phyloP scores from a whole-genome alignment of 1,140 invertebrate genomes.

The Teleogryllus occipitalis region DNA sequence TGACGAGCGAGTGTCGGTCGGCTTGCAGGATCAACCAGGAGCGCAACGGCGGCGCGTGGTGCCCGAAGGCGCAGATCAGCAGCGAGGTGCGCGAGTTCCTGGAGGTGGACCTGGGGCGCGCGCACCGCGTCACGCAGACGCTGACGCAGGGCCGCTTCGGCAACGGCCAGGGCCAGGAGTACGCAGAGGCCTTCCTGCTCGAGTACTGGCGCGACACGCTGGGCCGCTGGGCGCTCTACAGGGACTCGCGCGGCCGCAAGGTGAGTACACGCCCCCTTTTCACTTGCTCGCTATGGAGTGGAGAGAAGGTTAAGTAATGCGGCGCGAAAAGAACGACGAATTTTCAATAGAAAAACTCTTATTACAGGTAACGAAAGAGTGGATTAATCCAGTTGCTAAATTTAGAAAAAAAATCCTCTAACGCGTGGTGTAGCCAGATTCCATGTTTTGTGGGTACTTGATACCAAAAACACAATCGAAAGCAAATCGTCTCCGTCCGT shows the following conservation, averaged over 20 bases:
- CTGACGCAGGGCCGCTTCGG: constrained; percentile 90
- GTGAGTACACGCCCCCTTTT: constrained; percentile 36
- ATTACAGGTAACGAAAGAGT: too few species aligned
- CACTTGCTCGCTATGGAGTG: too few species aligned
- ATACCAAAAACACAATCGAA: too few species aligned
- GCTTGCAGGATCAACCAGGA: constrained; percentile 71
- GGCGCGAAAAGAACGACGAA: too few species aligned
- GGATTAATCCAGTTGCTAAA: too few species aligned
- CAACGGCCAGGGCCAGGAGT: constrained; percentile 88
- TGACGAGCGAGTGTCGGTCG: too few species aligned
- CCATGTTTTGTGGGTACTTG: too few species aligned
- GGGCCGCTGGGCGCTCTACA: constrained; percentile 68
- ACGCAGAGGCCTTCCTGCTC: constrained; percentile 70
- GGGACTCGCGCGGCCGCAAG: constrained; percentile 61
- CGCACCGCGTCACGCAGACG: constrained; percentile 75
- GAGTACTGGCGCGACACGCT: constrained; percentile 72
- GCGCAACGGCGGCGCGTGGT: constrained; percentile 88
- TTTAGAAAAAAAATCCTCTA: too few species aligned
- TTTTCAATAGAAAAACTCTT: too few species aligned
- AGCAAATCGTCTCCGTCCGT: too few species aligned
- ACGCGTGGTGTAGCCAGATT: too few species aligned
- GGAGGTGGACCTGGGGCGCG: constrained; percentile 69
- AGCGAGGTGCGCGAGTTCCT: constrained; percentile 71
- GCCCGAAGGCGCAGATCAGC: constrained; percentile 71
- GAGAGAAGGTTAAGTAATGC: too few species aligned